phyloP scores from a whole-genome alignment of 2,888 invertebrate genomes.

The Drosophila tripunctata region DNA sequence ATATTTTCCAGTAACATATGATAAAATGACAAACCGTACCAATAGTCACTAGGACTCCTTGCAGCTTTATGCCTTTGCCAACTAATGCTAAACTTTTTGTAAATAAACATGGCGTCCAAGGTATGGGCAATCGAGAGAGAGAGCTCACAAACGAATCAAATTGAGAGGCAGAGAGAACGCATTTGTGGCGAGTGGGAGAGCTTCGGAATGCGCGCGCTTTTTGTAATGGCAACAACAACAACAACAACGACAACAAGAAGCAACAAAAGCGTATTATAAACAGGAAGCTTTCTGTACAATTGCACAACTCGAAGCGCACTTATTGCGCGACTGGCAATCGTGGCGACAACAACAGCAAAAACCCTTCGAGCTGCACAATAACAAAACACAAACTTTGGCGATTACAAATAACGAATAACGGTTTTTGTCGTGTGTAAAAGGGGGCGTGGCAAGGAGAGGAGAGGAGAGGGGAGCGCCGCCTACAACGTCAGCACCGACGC shows the following conservation, averaged over 20 bases:
- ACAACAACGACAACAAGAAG: constrained; percentile 22
- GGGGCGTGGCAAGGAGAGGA: no score
- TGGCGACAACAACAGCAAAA: constrained; percentile 65
- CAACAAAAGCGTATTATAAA: constrained; percentile 35
- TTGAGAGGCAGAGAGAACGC: constrained; percentile 19
- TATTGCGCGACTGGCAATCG: constrained; percentile 74
- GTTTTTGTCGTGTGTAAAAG: constrained; percentile 10
- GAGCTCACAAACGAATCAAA: constrained; percentile 5
- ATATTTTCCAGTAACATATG: not conserved
- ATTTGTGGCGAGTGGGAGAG: constrained; percentile 55
- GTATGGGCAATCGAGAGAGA: constrained; percentile 50
- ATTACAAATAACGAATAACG: constrained; percentile 57
- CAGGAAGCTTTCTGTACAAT: constrained; percentile 74
- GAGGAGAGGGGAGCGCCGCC: constrained; percentile 28
- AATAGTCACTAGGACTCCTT: constrained; percentile 8
- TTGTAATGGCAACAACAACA: constrained; percentile 30
- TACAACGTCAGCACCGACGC: constrained; percentile 34
- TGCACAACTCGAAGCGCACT: constrained; percentile 67
- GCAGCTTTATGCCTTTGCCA: constrained; percentile 22
- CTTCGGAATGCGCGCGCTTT: constrained; percentile 74
- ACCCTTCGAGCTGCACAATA: constrained; percentile 53
- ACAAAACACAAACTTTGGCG: constrained; percentile 47
- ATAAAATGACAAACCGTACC: not conserved
- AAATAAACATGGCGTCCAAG: constrained; percentile 72
- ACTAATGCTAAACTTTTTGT: constrained; percentile 72